Evolutionary conservation across 2,113 vertebrate species (phyloP).

Genomic region (Pongo pygmaeus): DNA sequence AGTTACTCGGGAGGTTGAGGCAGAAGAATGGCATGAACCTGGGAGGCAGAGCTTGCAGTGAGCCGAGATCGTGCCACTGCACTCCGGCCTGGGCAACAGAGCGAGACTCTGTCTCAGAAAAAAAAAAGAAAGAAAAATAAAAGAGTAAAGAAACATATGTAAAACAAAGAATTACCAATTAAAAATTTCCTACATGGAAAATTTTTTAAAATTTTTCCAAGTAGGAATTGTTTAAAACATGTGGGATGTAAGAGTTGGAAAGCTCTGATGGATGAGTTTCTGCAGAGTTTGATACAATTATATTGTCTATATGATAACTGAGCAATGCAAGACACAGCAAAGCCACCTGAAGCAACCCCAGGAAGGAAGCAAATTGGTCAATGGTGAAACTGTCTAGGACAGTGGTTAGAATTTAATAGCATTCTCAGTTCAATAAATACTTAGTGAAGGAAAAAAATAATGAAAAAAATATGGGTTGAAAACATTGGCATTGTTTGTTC

Average conservation of each 20-base stretch:
- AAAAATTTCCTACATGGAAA: slow-evolving; percentile 8
- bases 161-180: background rate
- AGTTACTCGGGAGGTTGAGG: no score
- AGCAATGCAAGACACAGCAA: background rate
- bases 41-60: no score
- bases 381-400: background rate
- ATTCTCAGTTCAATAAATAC: background rate
- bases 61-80: no score
- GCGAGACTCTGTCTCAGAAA: no score
- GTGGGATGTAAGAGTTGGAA: background rate
- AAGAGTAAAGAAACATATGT: background rate
- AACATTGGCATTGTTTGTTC: slow-evolving; percentile 18
- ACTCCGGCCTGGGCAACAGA: no score
- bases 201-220: background rate
- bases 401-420: background rate
- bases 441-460: background rate
- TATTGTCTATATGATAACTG: background rate
- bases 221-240: background rate
- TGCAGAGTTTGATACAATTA: background rate
- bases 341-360: background rate
- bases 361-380: background rate
- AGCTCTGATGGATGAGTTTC: background rate
- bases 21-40: no score
- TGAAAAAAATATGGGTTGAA: background rate
- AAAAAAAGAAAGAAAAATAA: no score